A percentile compares a stretch with the other conserved stretches of the same genome.
phyloP scores from a whole-genome alignment of 1,140 invertebrate species.

The Heliconius eleuchia region DNA sequence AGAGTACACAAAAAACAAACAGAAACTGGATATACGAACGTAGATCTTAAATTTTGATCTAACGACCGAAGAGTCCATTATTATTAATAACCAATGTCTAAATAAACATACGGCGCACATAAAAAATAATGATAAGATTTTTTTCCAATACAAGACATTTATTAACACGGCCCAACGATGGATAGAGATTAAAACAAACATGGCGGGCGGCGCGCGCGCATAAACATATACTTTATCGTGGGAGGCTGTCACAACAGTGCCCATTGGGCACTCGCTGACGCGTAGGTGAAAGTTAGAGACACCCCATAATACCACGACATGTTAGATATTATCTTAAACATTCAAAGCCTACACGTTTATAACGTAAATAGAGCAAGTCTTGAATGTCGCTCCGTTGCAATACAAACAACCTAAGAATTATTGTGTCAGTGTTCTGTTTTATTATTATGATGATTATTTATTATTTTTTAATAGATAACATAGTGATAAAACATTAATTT shows the following conservation, averaged over 20 bases:
- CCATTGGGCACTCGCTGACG: constrained; percentile 63
- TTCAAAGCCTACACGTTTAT: constrained; percentile 70
- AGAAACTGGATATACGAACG: constrained; percentile 52
- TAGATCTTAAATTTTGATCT: constrained; percentile 78
- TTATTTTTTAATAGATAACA: no score
- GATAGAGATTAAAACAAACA: constrained; percentile 79
- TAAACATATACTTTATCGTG: constrained; percentile 78
- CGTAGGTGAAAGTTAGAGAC: constrained; percentile 74
- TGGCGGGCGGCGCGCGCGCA: constrained; percentile 76
- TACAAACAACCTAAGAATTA: background rate
- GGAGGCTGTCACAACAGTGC: constrained; percentile 79
- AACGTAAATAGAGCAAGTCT: constrained; percentile 27
- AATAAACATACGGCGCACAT: constrained; percentile 72
- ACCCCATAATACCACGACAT: constrained; percentile 56
- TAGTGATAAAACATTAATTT: no score
- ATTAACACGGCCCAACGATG: constrained; percentile 72
- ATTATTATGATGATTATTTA: background rate
- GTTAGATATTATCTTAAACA: constrained; percentile 66
- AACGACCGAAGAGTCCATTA: constrained; percentile 75
- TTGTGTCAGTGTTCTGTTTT: background rate
- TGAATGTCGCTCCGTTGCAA: background rate
- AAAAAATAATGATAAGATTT: constrained; percentile 65
- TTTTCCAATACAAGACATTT: constrained; percentile 75
- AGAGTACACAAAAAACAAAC: constrained; percentile 61
- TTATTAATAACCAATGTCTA: constrained; percentile 80